These are phyloP conservation scores for Panurus biarmicus DNA, from an alignment of 2,113 vertebrate genomes.

Conservation along the genomic window DNA sequence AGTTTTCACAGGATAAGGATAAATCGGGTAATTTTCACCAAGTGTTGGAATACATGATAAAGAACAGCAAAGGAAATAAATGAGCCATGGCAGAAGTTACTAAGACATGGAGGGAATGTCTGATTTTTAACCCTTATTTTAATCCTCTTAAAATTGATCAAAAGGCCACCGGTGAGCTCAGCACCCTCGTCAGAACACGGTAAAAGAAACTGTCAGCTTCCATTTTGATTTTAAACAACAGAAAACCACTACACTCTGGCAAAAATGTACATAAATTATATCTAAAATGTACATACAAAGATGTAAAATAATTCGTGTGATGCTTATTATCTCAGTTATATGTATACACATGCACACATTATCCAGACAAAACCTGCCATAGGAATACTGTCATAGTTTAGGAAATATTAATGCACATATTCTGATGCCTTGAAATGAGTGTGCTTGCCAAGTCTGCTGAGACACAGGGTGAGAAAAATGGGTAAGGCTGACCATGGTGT, in stretches of 20 bases:
- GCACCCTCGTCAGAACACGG: not conserved
- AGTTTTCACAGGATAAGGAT: not conserved
- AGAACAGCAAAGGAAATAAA: not conserved
- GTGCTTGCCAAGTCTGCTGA: not conserved
- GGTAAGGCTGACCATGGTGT: no score
- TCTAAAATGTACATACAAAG: no score
- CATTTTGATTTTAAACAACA: not conserved
- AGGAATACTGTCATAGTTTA: not conserved
- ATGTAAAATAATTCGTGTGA: not conserved
- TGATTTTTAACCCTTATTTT: not conserved
- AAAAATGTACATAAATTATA: not conserved
- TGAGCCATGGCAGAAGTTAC: not conserved
- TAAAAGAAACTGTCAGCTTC: not conserved
- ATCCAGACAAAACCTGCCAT: fast-evolving
- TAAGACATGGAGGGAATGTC: not conserved
- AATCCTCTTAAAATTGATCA: not conserved
- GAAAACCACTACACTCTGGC: not conserved
- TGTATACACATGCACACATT: fast-evolving
- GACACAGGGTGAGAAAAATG: not conserved
- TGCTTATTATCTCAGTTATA: not conserved
- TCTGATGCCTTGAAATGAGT: not conserved
- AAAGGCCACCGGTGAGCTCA: not conserved
- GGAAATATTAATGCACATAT: not conserved
- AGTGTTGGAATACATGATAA: not conserved
- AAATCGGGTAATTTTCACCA: not conserved